Evolutionary conservation across 1,140 invertebrate species (phyloP), one percentile per base, ranked within the genome.

Genomic region (Phymastichus coffea): DNA sequence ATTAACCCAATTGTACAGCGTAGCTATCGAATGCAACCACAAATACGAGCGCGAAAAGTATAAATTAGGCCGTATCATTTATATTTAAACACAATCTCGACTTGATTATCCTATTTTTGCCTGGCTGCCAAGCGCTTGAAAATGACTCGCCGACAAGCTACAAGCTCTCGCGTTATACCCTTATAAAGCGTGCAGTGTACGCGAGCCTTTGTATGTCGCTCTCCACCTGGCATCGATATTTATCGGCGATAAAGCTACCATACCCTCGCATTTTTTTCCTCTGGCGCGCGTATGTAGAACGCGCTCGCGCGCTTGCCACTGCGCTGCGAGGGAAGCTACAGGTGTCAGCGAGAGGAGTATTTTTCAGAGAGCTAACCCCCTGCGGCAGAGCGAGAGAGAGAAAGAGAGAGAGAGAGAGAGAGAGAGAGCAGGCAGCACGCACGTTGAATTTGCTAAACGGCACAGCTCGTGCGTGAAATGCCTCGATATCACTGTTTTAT

Each of bases 401-500:
- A 19, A 25, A 33, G 37, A 17, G 22, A 37, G 28, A 35, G 28
- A 44, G 44, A 35, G 48, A 69, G 61, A 65, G 64, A 64, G 65
- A 66, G 57, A 64, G 55, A 61, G 54, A 63, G 53, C 65, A 33
- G 6, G 63, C 66, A 65, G 68, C 63, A 73, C 73, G 74, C 70
- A 75, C 70, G 72, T 70, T 79, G 77, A 79, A 79, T 80, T 74
- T 71, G 76, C 75, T 79, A 80, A 79, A 78, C 76, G 77, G 66
- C 79, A 67, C 67, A 74, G 69, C 74, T 79, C 78, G 77, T 80
- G 77, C 78, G 77, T 80, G 77, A 80, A 80, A 80, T 78, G 76
- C 77, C 71, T 79, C 73, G 75, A 78, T 80, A 80, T 79, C 71
- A 75, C 76, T 75, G 77, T 80, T 79, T 79, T 76, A 80, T 79